Percentiles rank a stretch among this genome's conserved stretches.
Conservation (phyloP, 2,888 invertebrate species). For the Acrocyrtus sp. region DNA sequence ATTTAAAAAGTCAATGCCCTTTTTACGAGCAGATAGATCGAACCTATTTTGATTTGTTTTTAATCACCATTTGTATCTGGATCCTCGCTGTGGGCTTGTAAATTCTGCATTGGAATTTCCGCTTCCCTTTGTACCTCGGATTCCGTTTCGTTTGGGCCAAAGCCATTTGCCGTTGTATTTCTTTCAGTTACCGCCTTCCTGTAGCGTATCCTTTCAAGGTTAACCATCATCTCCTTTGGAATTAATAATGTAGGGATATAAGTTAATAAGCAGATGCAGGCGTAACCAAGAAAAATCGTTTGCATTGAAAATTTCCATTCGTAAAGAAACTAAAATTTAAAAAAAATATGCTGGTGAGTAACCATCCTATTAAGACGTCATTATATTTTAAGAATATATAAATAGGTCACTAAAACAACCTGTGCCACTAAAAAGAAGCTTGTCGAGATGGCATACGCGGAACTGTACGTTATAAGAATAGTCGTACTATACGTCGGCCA, state of each 20-base stretch:
- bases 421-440: constrained; percentile 56
- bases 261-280: constrained; percentile 47
- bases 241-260: constrained; percentile 56
- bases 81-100: no score
- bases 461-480: constrained; percentile 54
- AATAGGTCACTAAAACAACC: no score
- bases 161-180: no score
- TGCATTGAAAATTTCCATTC: constrained; percentile 30
- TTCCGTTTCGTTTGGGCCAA: no score
- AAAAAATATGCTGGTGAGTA: not conserved
- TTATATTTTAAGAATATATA: not conserved
- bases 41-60: no score
- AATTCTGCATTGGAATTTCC: no score
- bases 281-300: constrained; percentile 36
- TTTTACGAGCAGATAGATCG: no score
- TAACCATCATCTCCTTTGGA: constrained; percentile 50
- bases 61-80: no score
- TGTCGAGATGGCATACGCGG: constrained; percentile 61
- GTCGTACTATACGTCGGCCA: constrained; percentile 57
- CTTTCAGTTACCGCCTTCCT: no score
- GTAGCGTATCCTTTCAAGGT: constrained; percentile 23
- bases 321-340: constrained; percentile 59
- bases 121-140: no score
- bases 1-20: no score
- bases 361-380: not conserved